Percentiles rank a stretch among this genome's conserved stretches.
Evolutionary conservation across 2,888 invertebrate genomes (phyloP).

Genomic region (Mamestra brassicae): DNA sequence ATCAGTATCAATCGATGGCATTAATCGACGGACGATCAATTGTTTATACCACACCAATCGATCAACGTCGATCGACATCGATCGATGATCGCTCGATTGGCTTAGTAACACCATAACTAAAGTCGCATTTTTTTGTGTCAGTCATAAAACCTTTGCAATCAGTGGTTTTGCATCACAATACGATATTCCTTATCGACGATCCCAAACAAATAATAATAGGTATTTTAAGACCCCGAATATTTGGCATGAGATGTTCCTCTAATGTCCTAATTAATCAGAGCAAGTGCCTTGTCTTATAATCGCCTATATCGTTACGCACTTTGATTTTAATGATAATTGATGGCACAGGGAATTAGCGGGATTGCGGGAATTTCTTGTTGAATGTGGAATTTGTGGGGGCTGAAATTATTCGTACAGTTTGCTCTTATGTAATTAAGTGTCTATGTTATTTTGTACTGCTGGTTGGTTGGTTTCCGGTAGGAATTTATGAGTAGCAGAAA

Average conservation of each 20-base stretch:
- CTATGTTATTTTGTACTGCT: neutral
- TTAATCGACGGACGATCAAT: too few species aligned
- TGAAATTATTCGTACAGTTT: neutral
- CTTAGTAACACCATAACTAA: too few species aligned
- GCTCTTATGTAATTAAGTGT: neutral
- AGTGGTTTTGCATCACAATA: too few species aligned
- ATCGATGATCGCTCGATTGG: too few species aligned
- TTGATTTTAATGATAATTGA: constrained; percentile 67
- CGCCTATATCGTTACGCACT: constrained; percentile 63
- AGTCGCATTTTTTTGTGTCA: too few species aligned
- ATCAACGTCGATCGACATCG: too few species aligned
- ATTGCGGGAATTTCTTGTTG: constrained; percentile 19
- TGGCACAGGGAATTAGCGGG: constrained; percentile 46
- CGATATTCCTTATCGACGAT: neutral
- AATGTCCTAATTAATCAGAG: constrained; percentile 66
- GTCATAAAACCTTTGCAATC: too few species aligned
- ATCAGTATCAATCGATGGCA: too few species aligned
- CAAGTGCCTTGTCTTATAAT: constrained; percentile 62
- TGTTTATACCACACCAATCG: too few species aligned
- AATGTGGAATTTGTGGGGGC: constrained; percentile 10
- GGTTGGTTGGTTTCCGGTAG: too few species aligned
- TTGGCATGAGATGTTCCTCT: constrained; percentile 42
- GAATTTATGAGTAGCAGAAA: too few species aligned
- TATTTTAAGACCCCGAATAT: constrained; percentile 8
- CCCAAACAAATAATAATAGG: neutral